These are phyloP conservation scores for Sinotaia quadrata DNA, from an alignment of 2,888 invertebrate species.

Conservation along the genomic window DNA sequence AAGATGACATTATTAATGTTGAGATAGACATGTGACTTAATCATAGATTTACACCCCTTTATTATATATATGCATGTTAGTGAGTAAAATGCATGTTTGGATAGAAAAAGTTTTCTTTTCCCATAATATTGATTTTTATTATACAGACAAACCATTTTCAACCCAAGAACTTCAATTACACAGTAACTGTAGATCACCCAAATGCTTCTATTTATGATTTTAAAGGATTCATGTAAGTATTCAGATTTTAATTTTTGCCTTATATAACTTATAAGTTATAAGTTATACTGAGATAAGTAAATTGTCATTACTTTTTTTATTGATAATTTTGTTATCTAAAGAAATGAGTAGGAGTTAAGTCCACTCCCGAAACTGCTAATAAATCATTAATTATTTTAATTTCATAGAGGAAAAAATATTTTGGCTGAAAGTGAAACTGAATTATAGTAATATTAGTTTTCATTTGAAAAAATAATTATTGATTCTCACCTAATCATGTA, in stretches of 20 bases:
- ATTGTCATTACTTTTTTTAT: not conserved
- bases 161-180: slow-evolving; percentile 24
- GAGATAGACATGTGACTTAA: no score
- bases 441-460: no score
- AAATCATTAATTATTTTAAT: not conserved
- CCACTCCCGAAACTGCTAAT: not conserved
- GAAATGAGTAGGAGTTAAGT: not conserved
- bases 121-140: no score
- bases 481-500: no score
- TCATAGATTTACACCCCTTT: no score
- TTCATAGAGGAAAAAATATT: no score
- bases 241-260: not conserved
- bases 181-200: slow-evolving; percentile 36
- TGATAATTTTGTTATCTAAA: not conserved
- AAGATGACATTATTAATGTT: no score
- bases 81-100: no score
- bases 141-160: slow-evolving; percentile 23
- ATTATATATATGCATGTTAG: no score
- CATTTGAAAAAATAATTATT: no score
- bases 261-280: not conserved
- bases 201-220: slow-evolving; percentile 37
- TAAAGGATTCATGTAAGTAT: slow-evolving; percentile 35
- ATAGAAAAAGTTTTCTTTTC: no score
- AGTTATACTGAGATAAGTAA: not conserved
- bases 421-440: no score